A percentile compares a stretch with the other conserved stretches of the same genome.
Evolutionary conservation across 2,888 invertebrate species (phyloP).

Genomic region (Pristionchus japonicus): DNA sequence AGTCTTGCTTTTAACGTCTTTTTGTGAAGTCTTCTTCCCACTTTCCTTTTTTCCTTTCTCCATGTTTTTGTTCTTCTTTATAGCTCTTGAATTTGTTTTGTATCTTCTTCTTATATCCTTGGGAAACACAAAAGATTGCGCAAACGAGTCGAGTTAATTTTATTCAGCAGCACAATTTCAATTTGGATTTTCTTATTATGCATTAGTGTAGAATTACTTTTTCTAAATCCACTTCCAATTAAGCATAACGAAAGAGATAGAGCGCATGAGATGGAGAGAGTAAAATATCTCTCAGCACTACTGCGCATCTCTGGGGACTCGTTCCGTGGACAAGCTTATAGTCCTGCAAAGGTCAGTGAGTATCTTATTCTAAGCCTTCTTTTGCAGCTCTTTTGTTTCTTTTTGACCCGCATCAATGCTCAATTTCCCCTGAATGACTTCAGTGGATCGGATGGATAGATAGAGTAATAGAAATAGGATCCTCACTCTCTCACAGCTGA

Average conservation of each 20-base stretch:
- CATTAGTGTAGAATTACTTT: neutral
- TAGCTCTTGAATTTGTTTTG: neutral
- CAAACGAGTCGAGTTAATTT: too few species aligned
- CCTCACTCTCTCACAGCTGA: neutral
- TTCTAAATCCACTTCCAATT: neutral
- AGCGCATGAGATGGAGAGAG: neutral
- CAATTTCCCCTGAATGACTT: neutral
- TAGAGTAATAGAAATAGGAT: slow-evolving; percentile 20
- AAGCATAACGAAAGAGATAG: neutral
- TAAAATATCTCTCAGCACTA: neutral
- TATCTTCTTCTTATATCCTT: too few species aligned
- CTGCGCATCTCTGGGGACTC: slow-evolving; percentile 3
- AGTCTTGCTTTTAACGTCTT: slow-evolving; percentile 14
- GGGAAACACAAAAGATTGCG: too few species aligned
- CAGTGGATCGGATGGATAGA: neutral
- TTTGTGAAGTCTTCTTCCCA: slow-evolving; percentile 24
- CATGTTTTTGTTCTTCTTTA: neutral
- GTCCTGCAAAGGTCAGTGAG: neutral
- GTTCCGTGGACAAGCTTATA: neutral
- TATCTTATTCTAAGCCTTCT: neutral
- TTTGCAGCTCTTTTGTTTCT: neutral
- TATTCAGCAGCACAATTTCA: neutral
- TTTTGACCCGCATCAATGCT: neutral
- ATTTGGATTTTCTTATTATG: neutral
- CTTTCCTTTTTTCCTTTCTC: slow-evolving; percentile 2